Conservation (phyloP, 2,888 invertebrate species). For the Apamea crenata region DNA sequence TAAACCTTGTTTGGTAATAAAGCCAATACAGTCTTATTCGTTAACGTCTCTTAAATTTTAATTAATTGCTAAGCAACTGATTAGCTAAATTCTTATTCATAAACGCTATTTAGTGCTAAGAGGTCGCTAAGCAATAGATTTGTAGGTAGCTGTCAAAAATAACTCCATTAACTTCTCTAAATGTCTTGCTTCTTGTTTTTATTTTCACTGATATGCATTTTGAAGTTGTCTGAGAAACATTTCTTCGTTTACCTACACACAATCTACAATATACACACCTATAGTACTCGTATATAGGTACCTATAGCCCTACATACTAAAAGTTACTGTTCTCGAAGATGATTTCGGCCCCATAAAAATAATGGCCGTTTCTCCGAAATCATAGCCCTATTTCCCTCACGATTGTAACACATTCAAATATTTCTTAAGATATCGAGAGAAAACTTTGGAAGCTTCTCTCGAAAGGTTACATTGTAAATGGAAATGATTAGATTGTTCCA, state of each 20-base stretch:
- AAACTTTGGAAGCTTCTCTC: slow-evolving; percentile 15
- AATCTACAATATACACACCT: background rate
- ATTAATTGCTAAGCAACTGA: no score
- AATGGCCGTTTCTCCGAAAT: slow-evolving; percentile 9
- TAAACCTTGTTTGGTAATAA: no score
- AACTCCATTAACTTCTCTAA: background rate
- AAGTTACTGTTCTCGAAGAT: background rate
- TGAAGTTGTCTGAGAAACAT: background rate
- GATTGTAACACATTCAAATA: background rate
- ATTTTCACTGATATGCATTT: background rate
- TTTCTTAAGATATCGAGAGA: slow-evolving; percentile 32
- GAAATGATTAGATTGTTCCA: slow-evolving; percentile 18
- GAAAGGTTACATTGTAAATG: slow-evolving; percentile 26
- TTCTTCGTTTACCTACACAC: background rate
- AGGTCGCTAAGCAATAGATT: no score
- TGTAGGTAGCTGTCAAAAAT: no score
- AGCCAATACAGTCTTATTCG: no score
- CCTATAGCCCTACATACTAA: background rate
- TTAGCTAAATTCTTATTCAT: no score
- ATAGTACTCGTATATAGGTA: background rate
- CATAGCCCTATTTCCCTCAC: background rate
- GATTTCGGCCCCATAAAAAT: slow-evolving; percentile 9
- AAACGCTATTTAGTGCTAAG: no score
- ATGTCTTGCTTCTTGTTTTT: background rate
- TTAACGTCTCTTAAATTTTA: no score